Evolutionary conservation across 2,888 invertebrate genomes (phyloP).

Genomic region (Neocrepidodera transversa): DNA sequence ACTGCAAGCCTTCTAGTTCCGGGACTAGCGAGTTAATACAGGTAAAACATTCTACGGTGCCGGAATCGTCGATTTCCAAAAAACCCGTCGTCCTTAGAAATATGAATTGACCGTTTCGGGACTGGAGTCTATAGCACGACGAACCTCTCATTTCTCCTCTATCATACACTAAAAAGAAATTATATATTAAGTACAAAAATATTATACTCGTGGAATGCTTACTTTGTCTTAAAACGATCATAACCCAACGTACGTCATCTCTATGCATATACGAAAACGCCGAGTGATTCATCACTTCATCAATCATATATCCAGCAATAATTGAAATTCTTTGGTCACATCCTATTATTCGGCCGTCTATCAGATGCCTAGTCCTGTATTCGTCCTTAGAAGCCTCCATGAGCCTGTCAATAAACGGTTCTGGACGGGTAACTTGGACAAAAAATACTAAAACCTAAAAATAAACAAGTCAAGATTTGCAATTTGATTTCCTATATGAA

Average conservation of each 20-base stretch:
- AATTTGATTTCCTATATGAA: too few species aligned
- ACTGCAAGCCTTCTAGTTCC: constrained; percentile 74
- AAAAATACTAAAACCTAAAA: constrained; percentile 73
- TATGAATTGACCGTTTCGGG: constrained; percentile 84
- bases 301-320: constrained; percentile 87
- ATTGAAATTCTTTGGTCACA: constrained; percentile 91
- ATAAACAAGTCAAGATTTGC: too few species aligned
- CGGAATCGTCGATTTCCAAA: constrained; percentile 81
- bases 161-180: constrained; percentile 75
- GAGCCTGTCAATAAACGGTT: constrained; percentile 70
- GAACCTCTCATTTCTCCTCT: constrained; percentile 82
- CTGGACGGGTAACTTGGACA: constrained; percentile 75
- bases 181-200: constrained; percentile 14
- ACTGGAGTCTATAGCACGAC: constrained; percentile 84
- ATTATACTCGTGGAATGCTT: too few species aligned
- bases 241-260: constrained; percentile 88
- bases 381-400: constrained; percentile 79
- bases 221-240: constrained; percentile 87
- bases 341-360: constrained; percentile 88
- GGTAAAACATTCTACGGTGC: constrained; percentile 83
- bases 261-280: constrained; percentile 91
- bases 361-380: constrained; percentile 87
- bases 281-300: constrained; percentile 86
- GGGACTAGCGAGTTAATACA: constrained; percentile 83
- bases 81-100: constrained; percentile 85